Evolutionary conservation across 2,113 vertebrate species (phyloP).

Genomic region (Upupa epops): DNA sequence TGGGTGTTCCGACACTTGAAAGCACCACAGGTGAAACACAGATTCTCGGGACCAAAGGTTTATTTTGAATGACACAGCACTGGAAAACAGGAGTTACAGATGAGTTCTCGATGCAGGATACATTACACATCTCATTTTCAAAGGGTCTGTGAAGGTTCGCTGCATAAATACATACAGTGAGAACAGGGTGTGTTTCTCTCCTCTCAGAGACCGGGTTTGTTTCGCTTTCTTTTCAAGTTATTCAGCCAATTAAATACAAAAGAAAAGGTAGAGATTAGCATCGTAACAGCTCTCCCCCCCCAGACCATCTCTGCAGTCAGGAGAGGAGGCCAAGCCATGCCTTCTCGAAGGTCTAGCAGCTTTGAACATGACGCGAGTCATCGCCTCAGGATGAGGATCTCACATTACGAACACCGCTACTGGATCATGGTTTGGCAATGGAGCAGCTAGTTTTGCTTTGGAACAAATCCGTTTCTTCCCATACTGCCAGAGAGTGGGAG

Average conservation of each 20-base stretch:
- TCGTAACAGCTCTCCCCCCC: constrained; percentile 21
- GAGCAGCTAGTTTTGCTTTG: constrained; percentile 74
- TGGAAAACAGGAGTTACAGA: constrained; percentile 80
- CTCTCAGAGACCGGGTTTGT: constrained; percentile 29
- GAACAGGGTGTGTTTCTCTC: constrained; percentile 72
- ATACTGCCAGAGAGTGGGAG: constrained; percentile 76
- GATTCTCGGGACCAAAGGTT: constrained; percentile 71
- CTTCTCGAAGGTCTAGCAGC: constrained; percentile 54
- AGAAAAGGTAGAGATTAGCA: constrained; percentile 63
- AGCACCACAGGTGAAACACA: constrained; percentile 37
- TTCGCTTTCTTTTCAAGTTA: constrained; percentile 2
- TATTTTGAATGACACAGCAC: constrained; percentile 84
- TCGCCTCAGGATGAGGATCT: constrained; percentile 63
- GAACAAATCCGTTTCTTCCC: constrained; percentile 72
- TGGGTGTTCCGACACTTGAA: background rate
- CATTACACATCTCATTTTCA: constrained; percentile 66
- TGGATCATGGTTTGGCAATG: constrained; percentile 80
- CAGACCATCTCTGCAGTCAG: constrained; percentile 2
- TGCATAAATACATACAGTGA: constrained; percentile 76
- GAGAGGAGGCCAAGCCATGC: constrained; percentile 26
- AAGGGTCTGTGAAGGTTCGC: constrained; percentile 63
- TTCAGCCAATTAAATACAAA: constrained; percentile 68
- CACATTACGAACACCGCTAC: constrained; percentile 70
- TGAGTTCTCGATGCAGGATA: constrained; percentile 74
- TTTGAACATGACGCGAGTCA: constrained; percentile 5